Percentiles rank a stretch among this genome's conserved stretches.
These are phyloP conservation scores for Sigmodon hispidus DNA, from an alignment of 2,113 vertebrate species.

Conservation along the genomic window DNA sequence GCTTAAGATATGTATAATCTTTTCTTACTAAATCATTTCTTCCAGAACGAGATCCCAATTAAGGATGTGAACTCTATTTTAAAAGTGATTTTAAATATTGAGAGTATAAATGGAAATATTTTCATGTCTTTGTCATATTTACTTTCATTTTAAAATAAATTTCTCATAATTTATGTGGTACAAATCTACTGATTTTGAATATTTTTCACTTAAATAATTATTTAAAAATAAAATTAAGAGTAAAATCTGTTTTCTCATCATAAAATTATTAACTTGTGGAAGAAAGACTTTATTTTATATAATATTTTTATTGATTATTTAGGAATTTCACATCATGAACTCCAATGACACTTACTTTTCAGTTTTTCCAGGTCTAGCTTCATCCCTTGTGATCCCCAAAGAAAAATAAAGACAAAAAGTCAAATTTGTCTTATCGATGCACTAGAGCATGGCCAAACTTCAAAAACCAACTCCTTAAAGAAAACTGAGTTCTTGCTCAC, in stretches of 20 bases:
- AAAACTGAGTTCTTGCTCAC: neutral
- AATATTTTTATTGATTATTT: neutral
- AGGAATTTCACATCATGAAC: neutral
- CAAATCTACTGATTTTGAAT: neutral
- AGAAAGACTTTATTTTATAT: neutral
- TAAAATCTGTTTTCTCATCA: neutral
- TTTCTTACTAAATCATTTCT: neutral
- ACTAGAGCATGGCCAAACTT: neutral
- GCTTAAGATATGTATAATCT: neutral
- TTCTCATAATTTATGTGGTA: neutral
- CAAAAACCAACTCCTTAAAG: neutral
- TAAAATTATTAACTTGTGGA: neutral
- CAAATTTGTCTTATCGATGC: neutral
- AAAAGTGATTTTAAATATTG: neutral
- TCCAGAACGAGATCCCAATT: neutral
- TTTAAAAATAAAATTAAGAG: neutral
- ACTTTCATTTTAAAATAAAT: conserved; percentile 43
- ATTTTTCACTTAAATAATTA: conserved; percentile 29
- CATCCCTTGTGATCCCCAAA: neutral
- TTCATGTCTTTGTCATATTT: neutral
- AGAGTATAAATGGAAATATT: neutral
- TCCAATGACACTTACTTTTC: neutral
- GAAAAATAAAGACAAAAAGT: neutral
- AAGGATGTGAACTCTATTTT: neutral
- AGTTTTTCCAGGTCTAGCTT: neutral